These are phyloP conservation scores for Myotis pilosus DNA, from an alignment of 2,797 vertebrate genomes.

Conservation along the genomic window DNA sequence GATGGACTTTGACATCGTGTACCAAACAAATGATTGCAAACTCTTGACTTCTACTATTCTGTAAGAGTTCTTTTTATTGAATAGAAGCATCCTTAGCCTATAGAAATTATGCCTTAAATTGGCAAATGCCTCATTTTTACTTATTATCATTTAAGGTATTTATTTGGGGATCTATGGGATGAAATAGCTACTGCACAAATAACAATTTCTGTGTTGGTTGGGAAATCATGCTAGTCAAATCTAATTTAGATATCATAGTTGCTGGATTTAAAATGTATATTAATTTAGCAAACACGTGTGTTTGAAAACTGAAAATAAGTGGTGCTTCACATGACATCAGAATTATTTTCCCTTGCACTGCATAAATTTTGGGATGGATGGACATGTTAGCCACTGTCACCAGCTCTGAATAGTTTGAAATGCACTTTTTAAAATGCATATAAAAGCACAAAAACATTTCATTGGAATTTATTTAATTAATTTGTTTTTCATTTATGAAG, in stretches of 20 bases:
- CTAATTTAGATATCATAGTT: conserved; percentile 33
- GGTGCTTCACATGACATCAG: conserved; percentile 1
- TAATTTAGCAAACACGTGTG: conserved; percentile 50
- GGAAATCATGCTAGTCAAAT: conserved; percentile 40
- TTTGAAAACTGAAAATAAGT: conserved; percentile 58
- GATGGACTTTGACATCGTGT: background rate
- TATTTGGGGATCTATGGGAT: background rate
- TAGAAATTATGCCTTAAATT: background rate
- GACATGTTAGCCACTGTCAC: conserved; percentile 34
- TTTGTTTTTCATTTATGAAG: conserved; percentile 81
- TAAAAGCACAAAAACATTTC: conserved; percentile 79
- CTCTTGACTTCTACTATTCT: background rate
- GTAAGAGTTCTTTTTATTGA: background rate
- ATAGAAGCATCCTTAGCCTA: background rate
- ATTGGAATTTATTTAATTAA: conserved; percentile 82
- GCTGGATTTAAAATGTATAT: background rate
- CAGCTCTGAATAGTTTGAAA: conserved; percentile 60
- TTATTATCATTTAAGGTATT: background rate
- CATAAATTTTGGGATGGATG: background rate
- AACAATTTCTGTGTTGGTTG: background rate
- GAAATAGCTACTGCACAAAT: conserved; percentile 13
- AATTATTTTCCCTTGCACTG: conserved; percentile 7
- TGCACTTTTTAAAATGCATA: conserved; percentile 72
- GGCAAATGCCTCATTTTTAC: background rate
- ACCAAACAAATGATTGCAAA: background rate